These are phyloP conservation scores for Elgaria multicarinata DNA, from an alignment of 2,113 vertebrate genomes.

Conservation along the genomic window DNA sequence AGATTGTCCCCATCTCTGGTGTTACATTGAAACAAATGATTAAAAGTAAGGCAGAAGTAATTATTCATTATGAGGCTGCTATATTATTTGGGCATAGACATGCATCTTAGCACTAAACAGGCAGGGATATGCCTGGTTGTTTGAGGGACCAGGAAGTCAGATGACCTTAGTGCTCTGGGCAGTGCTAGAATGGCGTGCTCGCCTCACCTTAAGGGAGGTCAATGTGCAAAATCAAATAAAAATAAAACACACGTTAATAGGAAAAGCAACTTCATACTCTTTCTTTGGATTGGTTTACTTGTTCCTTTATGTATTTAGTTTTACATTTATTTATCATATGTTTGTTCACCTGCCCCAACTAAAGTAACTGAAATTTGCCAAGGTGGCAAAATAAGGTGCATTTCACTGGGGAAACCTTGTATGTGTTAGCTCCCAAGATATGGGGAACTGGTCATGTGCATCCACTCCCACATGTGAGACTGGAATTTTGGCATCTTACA, in stretches of 20 bases:
- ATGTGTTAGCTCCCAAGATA: neutral
- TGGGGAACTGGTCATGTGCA: neutral
- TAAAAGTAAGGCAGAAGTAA: neutral
- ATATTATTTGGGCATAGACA: neutral
- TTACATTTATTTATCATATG: neutral
- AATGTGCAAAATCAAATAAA: neutral
- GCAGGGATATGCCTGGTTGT: neutral
- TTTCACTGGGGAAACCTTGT: neutral
- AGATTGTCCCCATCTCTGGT: neutral
- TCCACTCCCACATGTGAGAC: neutral
- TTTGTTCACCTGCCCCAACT: neutral
- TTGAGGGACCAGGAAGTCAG: neutral
- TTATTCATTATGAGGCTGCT: neutral
- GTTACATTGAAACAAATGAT: neutral
- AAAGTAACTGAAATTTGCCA: neutral
- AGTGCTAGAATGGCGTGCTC: neutral
- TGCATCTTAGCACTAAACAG: neutral
- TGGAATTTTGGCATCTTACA: neutral
- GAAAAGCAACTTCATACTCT: neutral
- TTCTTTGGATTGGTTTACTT: neutral
- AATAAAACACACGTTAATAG: neutral
- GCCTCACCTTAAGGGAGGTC: neutral
- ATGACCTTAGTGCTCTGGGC: neutral
- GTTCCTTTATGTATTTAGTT: neutral
- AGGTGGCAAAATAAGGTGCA: neutral